Evolutionary conservation across 2,888 invertebrate genomes (phyloP), one percentile per base, ranked within the genome.

Genomic region (Melipona bicolor): DNA sequence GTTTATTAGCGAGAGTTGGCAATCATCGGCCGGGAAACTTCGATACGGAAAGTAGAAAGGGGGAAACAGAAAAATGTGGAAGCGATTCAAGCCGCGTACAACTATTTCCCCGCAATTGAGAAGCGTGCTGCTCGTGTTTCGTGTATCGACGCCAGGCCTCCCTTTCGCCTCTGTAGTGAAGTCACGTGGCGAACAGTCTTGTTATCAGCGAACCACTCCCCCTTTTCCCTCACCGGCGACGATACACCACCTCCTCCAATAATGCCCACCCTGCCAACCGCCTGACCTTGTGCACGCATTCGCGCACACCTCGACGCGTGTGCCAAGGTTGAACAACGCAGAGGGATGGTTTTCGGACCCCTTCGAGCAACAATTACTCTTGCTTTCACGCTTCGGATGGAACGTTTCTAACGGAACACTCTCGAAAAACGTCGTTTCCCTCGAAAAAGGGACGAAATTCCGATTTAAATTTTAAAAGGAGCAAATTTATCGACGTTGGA

Each of bases 61-160:
- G 3, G 32, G 13, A 64, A 62, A 50, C 19, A 59, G 5, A 32
- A 27, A n/a, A 64, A 32, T 17, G 21, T 27, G 59, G 69, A 50
- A 59, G 61, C 76, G 56, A 90, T 90, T 88, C 86, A 27, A 77
- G 17, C 17, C 83, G 85, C 87, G 89, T 90, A 86, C 89, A 78
- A 88, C 79, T 88, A 89, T 92, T 91, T 88, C 84, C 78, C 81
- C 78, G 83, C 89, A 86, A 90, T 91, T 88, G 88, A 92, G 90
- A 90, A 90, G 83, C 87, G 87, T 84, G 87, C 81, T 84, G 87
- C 79, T 77, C 83, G 80, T 77, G 81, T 87, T 77, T 83, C 75
- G 86, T 87, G 86, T 91, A 91, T 91, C 79, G 90, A 91, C 88
- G n/a, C 49, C 71, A 52, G n/a, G 4, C 32, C 32, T 79, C 74